Base-by-base conservation (phyloP, 2,888 invertebrate species). In the Netelia fuscicornis region DNA sequence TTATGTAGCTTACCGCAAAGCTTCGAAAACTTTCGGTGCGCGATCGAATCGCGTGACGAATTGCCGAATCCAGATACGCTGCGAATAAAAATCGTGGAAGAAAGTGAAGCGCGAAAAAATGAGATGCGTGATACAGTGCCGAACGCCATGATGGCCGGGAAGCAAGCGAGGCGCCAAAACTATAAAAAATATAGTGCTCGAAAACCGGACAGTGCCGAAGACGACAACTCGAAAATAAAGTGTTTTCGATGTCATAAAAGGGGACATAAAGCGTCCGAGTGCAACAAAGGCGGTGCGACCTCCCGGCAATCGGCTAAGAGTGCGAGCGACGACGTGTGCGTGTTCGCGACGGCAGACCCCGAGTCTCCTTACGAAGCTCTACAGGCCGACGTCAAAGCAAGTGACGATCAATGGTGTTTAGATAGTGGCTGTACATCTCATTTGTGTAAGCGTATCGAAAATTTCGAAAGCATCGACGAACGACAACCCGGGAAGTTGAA, bases 381-480 rank as follows among this genome's bases (percentile, higher is more conserved):
- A 8, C 78, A 58, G 48, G 71, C 60, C 20, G 60, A 81, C 11
- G 5, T 68, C 37, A 58, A 54, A 5, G 13, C 37, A 9, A 60
- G 17, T 13, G 56, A 23, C 54, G 42, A 60, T 48, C 44, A 67
- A 25, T 87, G 82, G 85, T 84, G 87, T 30, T 42, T 87, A 2
- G 84, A 86, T 62, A 87, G 86, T n/a, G 85, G 86, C 1, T 83
- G 84, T 54, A 84, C 86, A 5, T 60, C 81, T 44, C 87, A 87
- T 30, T 23, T 87, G 64, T 84, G 86, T 37, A 79, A 80, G 20
- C 20, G 62, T 56, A 17, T 58, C 13, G 42, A 74, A 6, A 60
- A 74, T 11, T 87, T 86, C 74, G 78, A 74, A n/a, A 56, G 56
- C 58, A 71, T 71, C 56, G 78, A 71, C 10, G 81, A 76, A 25